Conservation (phyloP, 2,888 invertebrate genomes). For the Dryomyza anilis region DNA sequence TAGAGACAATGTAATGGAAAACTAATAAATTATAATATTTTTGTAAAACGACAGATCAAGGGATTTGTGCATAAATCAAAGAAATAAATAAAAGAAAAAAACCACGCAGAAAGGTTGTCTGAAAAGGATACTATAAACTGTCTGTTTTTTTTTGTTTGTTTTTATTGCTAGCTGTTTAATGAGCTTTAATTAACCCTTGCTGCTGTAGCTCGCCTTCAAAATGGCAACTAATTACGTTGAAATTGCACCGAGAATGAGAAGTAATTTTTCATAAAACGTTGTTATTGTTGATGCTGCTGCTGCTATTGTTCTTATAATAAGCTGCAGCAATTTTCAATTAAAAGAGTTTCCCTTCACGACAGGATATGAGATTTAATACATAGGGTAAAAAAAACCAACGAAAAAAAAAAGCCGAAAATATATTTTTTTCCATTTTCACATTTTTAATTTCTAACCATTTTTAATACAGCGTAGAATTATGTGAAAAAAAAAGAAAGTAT, state of each 20-base stretch:
- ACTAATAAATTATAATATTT: constrained; percentile 18
- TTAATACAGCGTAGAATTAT: background rate
- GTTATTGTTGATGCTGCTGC: background rate
- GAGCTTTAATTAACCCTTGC: constrained; percentile 20
- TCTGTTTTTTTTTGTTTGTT: background rate
- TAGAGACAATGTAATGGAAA: background rate
- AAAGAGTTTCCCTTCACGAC: constrained; percentile 1
- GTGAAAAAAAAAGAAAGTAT: background rate
- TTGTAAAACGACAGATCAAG: background rate
- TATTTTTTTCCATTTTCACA: background rate
- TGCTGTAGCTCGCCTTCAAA: too few relatives aligned
- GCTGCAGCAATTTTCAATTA: constrained; percentile 18
- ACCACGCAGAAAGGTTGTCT: background rate
- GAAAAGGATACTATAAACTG: background rate
- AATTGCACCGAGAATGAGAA: constrained; percentile 5
- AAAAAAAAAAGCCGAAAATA: constrained; percentile 1
- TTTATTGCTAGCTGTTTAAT: background rate
- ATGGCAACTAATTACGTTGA: constrained; percentile 11
- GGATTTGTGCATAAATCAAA: background rate
- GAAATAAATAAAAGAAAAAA: background rate
- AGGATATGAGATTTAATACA: constrained; percentile 16
- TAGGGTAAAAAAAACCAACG: background rate
- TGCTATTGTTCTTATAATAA: constrained; percentile 1
- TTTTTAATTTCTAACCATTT: constrained; percentile 4
- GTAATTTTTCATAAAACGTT: constrained; percentile 11